Evolutionary conservation across 2,113 vertebrate species (phyloP).

Genomic region (Lepus europaeus): DNA sequence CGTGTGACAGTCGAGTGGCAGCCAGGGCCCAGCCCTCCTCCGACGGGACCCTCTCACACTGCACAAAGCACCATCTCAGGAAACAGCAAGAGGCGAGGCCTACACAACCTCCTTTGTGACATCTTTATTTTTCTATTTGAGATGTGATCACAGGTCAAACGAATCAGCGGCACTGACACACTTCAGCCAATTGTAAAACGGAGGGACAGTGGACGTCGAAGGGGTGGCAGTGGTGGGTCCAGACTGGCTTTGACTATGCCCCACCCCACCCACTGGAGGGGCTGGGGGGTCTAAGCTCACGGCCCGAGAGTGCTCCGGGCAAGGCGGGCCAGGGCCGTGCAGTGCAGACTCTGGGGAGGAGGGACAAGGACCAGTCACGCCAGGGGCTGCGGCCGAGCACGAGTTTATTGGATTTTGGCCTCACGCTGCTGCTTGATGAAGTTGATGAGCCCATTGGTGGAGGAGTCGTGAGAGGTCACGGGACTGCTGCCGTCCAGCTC

Average conservation of each 20-base stretch:
- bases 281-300: not conserved
- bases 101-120: not conserved
- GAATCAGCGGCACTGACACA: conserved; percentile 24
- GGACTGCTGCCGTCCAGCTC: conserved; percentile 91
- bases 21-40: too few relatives aligned
- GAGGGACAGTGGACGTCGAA: not conserved
- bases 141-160: conserved; percentile 23
- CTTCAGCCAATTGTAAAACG: not conserved
- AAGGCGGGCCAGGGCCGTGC: conserved; percentile 39
- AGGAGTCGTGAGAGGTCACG: conserved; percentile 95
- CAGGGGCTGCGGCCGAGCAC: not conserved
- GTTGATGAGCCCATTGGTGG: conserved; percentile 97
- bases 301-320: conserved; percentile 8
- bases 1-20: not conserved
- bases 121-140: conserved; percentile 79
- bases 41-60: rapidly evolving
- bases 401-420: conserved; percentile 35
- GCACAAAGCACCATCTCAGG: not conserved
- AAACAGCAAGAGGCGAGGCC: not conserved
- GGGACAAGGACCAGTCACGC: conserved; percentile 45
- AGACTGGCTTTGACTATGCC: not conserved
- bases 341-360: not conserved
- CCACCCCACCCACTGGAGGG: not conserved
- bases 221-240: not conserved
- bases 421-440: conserved; percentile 97